Evolutionary conservation across 2,113 vertebrate genomes (phyloP).

Genomic region (Takifugu bimaculatus): DNA sequence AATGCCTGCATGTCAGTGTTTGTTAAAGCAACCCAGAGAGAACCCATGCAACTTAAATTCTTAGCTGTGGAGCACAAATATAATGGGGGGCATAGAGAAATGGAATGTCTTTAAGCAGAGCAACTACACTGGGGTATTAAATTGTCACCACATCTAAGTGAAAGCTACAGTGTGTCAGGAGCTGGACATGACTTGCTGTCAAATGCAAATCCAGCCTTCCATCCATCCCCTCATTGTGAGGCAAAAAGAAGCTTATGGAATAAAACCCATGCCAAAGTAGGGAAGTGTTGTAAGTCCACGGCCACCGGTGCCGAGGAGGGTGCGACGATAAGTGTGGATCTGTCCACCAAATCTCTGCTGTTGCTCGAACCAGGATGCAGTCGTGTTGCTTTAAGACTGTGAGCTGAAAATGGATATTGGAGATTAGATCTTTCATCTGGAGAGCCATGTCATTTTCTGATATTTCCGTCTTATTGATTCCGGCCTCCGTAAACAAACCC

Average conservation of each 20-base stretch:
- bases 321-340: slow-evolving; percentile 31
- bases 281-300: slow-evolving; percentile 10
- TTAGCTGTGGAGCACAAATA: slow-evolving; percentile 40
- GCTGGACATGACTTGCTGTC: slow-evolving; percentile 50
- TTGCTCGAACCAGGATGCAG: slow-evolving; percentile 54
- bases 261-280: slow-evolving; percentile 27
- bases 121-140: slow-evolving; percentile 60
- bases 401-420: slow-evolving; percentile 79
- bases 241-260: slow-evolving; percentile 35
- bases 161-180: slow-evolving; percentile 38
- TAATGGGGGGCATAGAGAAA: slow-evolving; percentile 49
- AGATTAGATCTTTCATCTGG: slow-evolving; percentile 80
- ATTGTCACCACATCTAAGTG: slow-evolving; percentile 57
- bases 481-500: slow-evolving; percentile 72
- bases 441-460: slow-evolving; percentile 79
- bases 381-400: slow-evolving; percentile 60
- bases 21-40: slow-evolving; percentile 62
- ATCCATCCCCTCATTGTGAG: slow-evolving; percentile 22
- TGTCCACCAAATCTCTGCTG: slow-evolving; percentile 37
- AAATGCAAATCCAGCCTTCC: slow-evolving; percentile 48
- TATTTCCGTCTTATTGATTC: slow-evolving; percentile 78
- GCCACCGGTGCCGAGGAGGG: slow-evolving; percentile 20
- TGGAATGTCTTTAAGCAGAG: slow-evolving; percentile 42
- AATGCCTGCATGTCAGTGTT: slow-evolving; percentile 66
- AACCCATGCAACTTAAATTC: slow-evolving; percentile 60